Evolutionary conservation across 2,797 vertebrate species (phyloP).

Genomic region (Pteronotus mesoamericanus): DNA sequence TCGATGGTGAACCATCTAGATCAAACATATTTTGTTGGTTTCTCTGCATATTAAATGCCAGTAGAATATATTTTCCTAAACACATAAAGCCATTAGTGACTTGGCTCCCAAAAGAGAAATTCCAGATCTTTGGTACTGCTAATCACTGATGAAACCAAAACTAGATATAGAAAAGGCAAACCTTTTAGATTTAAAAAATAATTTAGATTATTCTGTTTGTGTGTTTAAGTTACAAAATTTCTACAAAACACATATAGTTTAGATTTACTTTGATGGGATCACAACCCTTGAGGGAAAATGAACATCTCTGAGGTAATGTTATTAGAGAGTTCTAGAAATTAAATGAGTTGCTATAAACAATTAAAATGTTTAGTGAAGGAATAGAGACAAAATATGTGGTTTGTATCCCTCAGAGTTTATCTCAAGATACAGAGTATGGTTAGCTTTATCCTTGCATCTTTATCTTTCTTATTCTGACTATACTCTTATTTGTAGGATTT

Average conservation of each 20-base stretch:
- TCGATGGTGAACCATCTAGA: background rate
- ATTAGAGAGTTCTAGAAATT: conserved; percentile 31
- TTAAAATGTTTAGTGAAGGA: conserved; percentile 4
- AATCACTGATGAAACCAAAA: background rate
- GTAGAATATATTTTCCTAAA: conserved; percentile 22
- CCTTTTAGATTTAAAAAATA: background rate
- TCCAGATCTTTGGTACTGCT: background rate
- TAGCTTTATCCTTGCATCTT: background rate
- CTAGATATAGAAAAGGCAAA: conserved; percentile 33
- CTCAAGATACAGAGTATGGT: background rate
- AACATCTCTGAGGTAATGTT: conserved; percentile 42
- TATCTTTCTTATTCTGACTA: background rate
- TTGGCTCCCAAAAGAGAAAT: background rate
- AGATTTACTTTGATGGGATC: conserved; percentile 40
- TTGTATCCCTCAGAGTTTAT: background rate
- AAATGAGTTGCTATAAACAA: conserved; percentile 3
- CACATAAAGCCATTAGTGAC: background rate
- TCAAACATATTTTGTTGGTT: background rate
- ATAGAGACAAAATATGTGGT: conserved; percentile 4
- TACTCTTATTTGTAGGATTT: background rate
- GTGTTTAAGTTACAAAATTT: conserved; percentile 47
- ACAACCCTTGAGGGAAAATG: conserved; percentile 32
- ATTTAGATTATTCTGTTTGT: conserved; percentile 30
- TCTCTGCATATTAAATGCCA: background rate
- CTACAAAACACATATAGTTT: conserved; percentile 53